Conservation (phyloP, 2,797 vertebrate genomes). For the Anas capensis region DNA sequence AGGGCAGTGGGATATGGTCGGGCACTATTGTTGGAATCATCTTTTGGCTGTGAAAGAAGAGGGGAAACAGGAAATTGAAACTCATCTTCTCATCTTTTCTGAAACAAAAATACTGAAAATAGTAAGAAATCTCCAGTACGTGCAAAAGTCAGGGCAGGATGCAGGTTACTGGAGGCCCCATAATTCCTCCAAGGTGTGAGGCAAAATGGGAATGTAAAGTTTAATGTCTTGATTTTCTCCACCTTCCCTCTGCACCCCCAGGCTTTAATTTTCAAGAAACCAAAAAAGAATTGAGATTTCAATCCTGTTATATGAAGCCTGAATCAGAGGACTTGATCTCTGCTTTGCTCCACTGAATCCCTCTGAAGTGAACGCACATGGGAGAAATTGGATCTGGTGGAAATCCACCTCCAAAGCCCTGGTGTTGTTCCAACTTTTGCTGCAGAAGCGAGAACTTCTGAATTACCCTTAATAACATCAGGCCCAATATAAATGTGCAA, state of each 20-base stretch:
- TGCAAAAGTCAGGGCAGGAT: background rate
- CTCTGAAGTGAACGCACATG: background rate
- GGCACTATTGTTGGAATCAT: background rate
- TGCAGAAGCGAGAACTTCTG: background rate
- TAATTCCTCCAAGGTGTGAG: background rate
- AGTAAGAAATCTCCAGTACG: background rate
- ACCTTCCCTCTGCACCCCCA: background rate
- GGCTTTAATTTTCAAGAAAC: background rate
- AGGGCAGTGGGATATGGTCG: accelerated
- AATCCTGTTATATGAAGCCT: background rate
- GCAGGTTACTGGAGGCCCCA: background rate
- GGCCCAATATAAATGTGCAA: background rate
- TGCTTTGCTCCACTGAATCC: background rate
- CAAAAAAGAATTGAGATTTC: background rate
- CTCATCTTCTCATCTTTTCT: background rate
- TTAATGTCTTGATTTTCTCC: background rate
- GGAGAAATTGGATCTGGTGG: background rate
- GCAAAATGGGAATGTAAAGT: background rate
- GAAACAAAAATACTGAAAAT: constrained; percentile 4
- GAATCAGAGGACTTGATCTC: background rate
- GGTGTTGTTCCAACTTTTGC: background rate
- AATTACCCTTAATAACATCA: background rate
- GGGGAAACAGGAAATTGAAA: background rate
- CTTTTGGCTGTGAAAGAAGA: background rate
- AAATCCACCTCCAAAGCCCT: background rate